Base-by-base conservation (phyloP, 1,140 invertebrate genomes). In the Phthorimaea operculella region DNA sequence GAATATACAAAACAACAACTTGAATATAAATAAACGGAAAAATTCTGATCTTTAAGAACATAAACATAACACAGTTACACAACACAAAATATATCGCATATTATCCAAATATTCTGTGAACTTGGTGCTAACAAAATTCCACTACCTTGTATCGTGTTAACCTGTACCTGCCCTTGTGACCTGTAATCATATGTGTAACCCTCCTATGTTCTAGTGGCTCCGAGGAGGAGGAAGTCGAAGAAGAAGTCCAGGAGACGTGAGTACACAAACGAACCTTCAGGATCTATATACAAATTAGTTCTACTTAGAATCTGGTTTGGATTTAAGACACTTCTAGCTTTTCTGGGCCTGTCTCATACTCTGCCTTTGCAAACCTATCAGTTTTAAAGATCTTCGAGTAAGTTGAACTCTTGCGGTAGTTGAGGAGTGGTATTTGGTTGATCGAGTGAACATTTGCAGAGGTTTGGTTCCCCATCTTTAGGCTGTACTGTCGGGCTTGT, bases 241-340 rank as follows among this genome's bases (percentile, higher is more conserved):
- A 88, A 87, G 89, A 91, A 88, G 86, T 89, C 75, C 87, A 87
- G 78, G 89, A 90, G 84, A 89, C 88, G 90, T 91, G 89, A 90
- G 90, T 90, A 33, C 44, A 33, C 45, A 18, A 47, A 12, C 17
- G 11, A 12, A 14, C 7, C 48, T 21, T 1, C 21, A 21, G 10
- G 9, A 10, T 28, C 48, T 50, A 16, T 50, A 14, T 21, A 21
- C 63, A 66, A 62, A 64, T 62, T 75, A 72, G 62, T 65, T 68
- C 54, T 63, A 17, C 62, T 53, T 73, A 76, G 66, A 74, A 64
- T 61, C 48, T 52, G 71, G 75, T 80, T 80, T 42, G 28, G 66
- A 60, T 70, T 81, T 76, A 66, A 55, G 60, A 68, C 64, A 73
- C 69, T 79, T 67, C 62, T 28, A 77, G 76, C 78, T 82, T 78